Conservation (phyloP, 2,797 vertebrate genomes). For the Arctocebus calabarensis region DNA sequence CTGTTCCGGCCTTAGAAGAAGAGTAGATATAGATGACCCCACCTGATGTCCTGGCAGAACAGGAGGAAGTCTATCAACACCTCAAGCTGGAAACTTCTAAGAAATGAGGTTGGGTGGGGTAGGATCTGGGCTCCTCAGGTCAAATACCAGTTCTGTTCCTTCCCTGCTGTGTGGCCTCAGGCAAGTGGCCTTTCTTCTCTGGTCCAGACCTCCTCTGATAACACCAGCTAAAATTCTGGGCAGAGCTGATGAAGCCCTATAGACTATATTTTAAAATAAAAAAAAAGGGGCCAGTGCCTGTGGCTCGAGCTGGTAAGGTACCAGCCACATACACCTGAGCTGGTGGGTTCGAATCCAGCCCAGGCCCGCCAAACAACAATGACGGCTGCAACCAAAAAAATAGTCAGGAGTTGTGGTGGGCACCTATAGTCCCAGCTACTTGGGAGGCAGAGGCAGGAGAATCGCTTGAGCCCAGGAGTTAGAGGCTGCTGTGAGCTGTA, state of each 20-base stretch:
- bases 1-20: background rate
- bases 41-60: accelerated
- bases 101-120: background rate
- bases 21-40: accelerated
- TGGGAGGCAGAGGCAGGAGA: no score
- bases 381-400: no score
- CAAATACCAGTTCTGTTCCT: background rate
- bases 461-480: no score
- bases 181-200: background rate
- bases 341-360: no score
- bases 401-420: no score
- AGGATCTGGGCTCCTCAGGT: background rate
- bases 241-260: background rate
- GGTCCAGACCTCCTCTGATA: background rate
- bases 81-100: background rate
- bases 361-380: no score
- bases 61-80: background rate
- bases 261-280: background rate
- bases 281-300: background rate
- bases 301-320: no score
- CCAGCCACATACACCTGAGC: no score
- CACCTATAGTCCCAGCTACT: no score
- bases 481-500: no score
- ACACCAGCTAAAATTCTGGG: background rate
- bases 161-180: background rate